A percentile compares a stretch with the other conserved stretches of the same genome.
These are phyloP conservation scores for Megaustenia siamemsis DNA, from an alignment of 2,888 invertebrate genomes.

Conservation along the genomic window DNA sequence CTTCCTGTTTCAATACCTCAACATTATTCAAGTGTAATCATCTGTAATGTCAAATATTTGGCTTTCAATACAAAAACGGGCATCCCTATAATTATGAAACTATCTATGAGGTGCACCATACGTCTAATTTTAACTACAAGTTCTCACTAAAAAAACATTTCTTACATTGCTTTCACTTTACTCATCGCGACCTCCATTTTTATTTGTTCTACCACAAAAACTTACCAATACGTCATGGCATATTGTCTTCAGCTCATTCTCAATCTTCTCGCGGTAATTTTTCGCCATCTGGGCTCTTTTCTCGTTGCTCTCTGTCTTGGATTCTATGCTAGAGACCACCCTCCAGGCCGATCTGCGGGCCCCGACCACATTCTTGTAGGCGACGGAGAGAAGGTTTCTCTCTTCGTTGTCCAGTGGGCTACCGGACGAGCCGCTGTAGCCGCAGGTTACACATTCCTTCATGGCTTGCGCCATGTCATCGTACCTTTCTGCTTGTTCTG, in stretches of 20 bases:
- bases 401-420: constrained; percentile 93
- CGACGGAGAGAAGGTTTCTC: constrained; percentile 97
- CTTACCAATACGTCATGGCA: constrained; percentile 99
- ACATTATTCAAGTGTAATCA: too few species aligned
- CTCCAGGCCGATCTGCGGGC: constrained; percentile 98
- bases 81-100: too few species aligned
- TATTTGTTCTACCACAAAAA: background rate
- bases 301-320: constrained; percentile 89
- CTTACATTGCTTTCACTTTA: too few species aligned
- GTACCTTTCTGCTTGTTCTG: constrained; percentile 98
- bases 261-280: constrained; percentile 99
- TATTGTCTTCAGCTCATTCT: constrained; percentile 99
- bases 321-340: constrained; percentile 99
- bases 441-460: constrained; percentile 96
- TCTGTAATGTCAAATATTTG: too few species aligned
- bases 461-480: constrained; percentile 99
- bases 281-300: constrained; percentile 99
- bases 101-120: too few species aligned
- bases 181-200: too few species aligned
- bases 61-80: too few species aligned
- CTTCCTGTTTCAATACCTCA: too few species aligned
- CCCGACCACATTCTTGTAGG: constrained; percentile 99
- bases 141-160: too few species aligned
- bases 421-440: constrained; percentile 81
- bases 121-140: too few species aligned